Evolutionary conservation across 1,140 invertebrate species (phyloP).

Genomic region (Daktulosphaira vitifoliae): DNA sequence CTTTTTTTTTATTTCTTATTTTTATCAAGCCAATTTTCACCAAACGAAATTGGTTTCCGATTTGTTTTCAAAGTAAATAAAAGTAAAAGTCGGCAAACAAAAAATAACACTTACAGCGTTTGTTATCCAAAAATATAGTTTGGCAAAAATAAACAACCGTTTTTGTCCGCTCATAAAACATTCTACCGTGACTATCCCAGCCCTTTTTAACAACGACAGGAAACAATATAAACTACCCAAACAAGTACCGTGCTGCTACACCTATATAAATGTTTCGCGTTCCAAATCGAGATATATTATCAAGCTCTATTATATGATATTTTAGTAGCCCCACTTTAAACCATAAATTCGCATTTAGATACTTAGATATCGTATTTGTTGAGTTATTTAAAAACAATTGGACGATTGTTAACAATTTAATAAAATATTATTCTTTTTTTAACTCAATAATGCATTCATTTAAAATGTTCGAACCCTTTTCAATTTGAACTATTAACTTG

Average conservation of each 20-base stretch:
- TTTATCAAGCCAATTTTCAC: no score
- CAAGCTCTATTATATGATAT: background rate
- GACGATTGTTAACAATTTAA: no score
- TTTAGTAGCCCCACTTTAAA: constrained; percentile 35
- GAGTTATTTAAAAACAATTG: no score
- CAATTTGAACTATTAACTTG: no score
- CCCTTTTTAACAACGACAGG: no score
- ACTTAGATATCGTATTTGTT: no score
- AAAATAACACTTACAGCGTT: background rate
- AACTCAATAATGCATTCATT: no score
- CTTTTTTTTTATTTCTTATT: no score
- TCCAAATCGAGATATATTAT: background rate
- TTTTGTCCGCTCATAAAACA: constrained; percentile 1
- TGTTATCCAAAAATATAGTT: constrained; percentile 14
- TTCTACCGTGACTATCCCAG: background rate
- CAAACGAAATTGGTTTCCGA: constrained; percentile 17
- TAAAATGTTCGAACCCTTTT: no score
- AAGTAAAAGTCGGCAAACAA: background rate
- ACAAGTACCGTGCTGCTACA: background rate
- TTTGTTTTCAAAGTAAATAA: constrained; percentile 29
- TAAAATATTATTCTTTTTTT: no score
- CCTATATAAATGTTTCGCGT: background rate
- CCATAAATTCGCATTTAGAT: no score
- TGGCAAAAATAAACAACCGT: constrained; percentile 15
- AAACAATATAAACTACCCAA: no score